Evolutionary conservation across 1,140 invertebrate genomes (phyloP).

Genomic region (Bombus sylvicola): DNA sequence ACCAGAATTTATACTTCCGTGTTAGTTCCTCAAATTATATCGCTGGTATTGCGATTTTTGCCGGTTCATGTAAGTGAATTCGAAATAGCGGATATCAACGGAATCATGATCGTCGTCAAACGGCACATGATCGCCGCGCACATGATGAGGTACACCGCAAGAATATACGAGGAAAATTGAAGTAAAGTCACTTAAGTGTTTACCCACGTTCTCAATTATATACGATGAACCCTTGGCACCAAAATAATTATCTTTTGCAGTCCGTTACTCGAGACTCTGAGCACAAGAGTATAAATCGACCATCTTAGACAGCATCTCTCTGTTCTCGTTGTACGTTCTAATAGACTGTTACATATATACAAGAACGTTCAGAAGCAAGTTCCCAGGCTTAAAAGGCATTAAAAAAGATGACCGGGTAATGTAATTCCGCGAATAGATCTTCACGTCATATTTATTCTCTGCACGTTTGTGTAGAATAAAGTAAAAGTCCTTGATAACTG

Average conservation of each 20-base stretch:
- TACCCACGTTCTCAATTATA: slow-evolving; percentile 81
- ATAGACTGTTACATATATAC: slow-evolving; percentile 1
- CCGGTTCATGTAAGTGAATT: slow-evolving; percentile 8
- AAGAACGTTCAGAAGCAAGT: background rate
- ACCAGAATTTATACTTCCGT: background rate
- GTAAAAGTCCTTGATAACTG: background rate
- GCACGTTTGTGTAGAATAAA: background rate
- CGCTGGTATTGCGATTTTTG: background rate
- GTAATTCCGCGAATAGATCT: background rate
- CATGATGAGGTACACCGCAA: slow-evolving; percentile 59
- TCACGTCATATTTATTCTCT: background rate
- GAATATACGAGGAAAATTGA: slow-evolving; percentile 74
- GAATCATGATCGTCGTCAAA: slow-evolving; percentile 56
- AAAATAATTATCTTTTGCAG: slow-evolving; percentile 80
- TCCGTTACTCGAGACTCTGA: slow-evolving; percentile 71
- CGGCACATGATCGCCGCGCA: slow-evolving; percentile 46
- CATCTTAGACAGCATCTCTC: background rate
- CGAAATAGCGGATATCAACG: slow-evolving; percentile 29
- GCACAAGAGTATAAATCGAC: slow-evolving; percentile 33
- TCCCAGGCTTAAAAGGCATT: background rate
- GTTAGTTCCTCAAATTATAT: background rate
- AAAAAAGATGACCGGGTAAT: background rate
- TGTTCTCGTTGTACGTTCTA: background rate
- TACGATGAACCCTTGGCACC: slow-evolving; percentile 77
- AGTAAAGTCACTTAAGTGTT: slow-evolving; percentile 80